phyloP scores from a whole-genome alignment of 2,888 invertebrate genomes.

The Drosophila ezoana region DNA sequence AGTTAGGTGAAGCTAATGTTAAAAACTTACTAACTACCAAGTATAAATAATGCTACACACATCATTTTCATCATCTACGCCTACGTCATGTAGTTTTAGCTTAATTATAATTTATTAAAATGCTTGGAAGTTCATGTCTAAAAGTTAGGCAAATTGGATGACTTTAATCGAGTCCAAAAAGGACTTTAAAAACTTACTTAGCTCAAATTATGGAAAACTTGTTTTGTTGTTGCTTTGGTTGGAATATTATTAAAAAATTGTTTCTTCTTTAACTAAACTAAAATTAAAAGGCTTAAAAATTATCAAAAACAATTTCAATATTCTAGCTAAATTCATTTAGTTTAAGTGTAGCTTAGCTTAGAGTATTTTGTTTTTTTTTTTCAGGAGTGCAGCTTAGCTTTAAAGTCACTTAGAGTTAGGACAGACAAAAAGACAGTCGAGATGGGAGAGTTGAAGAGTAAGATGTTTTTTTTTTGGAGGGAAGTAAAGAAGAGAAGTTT shows the following conservation, averaged over 20 bases:
- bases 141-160: slow-evolving; percentile 48
- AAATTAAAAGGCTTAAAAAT: slow-evolving; percentile 51
- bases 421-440: slow-evolving; percentile 65
- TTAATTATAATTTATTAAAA: slow-evolving; percentile 57
- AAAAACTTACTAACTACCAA: slow-evolving; percentile 60
- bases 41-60: slow-evolving; percentile 52
- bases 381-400: slow-evolving; percentile 52
- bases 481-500: slow-evolving; percentile 51
- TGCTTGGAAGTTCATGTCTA: slow-evolving; percentile 55
- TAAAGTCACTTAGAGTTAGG: slow-evolving; percentile 47
- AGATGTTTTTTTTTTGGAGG: slow-evolving; percentile 47
- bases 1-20: slow-evolving; percentile 56
- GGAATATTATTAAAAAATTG: slow-evolving; percentile 44
- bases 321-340: slow-evolving; percentile 74
- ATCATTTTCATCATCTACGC: slow-evolving; percentile 23
- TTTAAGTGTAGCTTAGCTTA: slow-evolving; percentile 63
- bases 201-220: slow-evolving; percentile 71
- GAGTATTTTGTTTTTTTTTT: background rate
- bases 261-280: slow-evolving; percentile 55
- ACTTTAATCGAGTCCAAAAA: slow-evolving; percentile 50
- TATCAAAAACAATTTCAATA: slow-evolving; percentile 75
- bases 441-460: slow-evolving; percentile 56
- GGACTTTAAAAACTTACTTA: slow-evolving; percentile 35
- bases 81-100: slow-evolving; percentile 32
- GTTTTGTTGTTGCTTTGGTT: slow-evolving; percentile 70